A percentile compares a stretch with the other conserved stretches of the same genome.
Conservation (phyloP, 2,797 vertebrate genomes). For the Iguana delicatissima region DNA sequence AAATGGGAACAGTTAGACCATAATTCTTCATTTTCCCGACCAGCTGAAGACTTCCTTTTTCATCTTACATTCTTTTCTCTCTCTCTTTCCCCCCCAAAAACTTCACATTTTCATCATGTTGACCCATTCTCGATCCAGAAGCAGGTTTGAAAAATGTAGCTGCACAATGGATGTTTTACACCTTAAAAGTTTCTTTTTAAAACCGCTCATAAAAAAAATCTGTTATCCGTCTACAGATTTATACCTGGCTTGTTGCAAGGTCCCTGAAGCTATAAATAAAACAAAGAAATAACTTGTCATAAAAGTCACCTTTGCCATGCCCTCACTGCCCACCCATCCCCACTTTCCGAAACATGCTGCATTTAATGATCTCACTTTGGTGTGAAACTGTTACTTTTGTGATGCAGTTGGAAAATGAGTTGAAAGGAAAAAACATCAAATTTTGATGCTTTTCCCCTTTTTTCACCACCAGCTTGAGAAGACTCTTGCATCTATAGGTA, state of each 20-base stretch:
- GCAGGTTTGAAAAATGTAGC: neutral
- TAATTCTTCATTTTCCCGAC: neutral
- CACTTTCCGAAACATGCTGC: constrained; percentile 39
- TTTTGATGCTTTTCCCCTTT: neutral
- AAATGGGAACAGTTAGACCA: too few species aligned
- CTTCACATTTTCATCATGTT: neutral
- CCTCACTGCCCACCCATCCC: constrained; percentile 36
- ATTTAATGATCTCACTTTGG: constrained; percentile 53
- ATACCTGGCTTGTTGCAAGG: neutral
- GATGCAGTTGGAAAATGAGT: constrained; percentile 46
- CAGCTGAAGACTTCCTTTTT: neutral
- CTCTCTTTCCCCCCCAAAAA: neutral
- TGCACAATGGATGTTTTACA: fast-evolving
- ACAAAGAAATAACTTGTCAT: constrained; percentile 66
- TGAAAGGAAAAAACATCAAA: constrained; percentile 52
- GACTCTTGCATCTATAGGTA: constrained; percentile 31
- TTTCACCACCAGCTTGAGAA: neutral
- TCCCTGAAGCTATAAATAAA: constrained; percentile 36
- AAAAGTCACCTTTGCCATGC: constrained; percentile 45
- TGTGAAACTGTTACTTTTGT: constrained; percentile 55
- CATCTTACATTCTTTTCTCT: neutral
- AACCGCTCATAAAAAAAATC: neutral
- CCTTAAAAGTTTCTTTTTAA: neutral
- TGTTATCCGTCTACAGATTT: constrained; percentile 30
- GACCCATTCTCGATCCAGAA: neutral